Conservation (phyloP, 2,888 invertebrate genomes). For the Timema cristinae region DNA sequence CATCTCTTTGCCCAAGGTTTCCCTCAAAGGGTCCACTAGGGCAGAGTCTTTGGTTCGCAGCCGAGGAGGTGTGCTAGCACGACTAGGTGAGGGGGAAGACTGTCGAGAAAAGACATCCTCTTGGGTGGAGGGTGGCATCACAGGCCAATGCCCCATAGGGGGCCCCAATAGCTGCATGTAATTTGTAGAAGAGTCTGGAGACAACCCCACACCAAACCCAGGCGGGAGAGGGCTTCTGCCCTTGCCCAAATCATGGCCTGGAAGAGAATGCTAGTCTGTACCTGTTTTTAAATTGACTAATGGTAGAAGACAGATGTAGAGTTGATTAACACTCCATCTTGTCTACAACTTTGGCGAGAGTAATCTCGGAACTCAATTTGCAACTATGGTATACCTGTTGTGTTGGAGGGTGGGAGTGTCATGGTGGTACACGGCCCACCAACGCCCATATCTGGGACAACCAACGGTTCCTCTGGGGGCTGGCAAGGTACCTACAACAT, state of each 20-base stretch:
- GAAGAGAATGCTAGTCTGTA: constrained; percentile 2
- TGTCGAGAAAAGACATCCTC: no score
- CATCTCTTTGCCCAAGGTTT: constrained; percentile 40
- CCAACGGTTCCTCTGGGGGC: no score
- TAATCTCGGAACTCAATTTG: background rate
- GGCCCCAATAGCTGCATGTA: no score
- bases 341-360: background rate
- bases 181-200: no score
- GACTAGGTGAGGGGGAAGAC: constrained; percentile 68
- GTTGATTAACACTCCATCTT: background rate
- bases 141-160: no score
- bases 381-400: constrained; percentile 12
- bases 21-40: constrained; percentile 39
- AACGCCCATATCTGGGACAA: constrained; percentile 16
- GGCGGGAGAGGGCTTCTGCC: constrained; percentile 23
- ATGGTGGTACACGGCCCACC: constrained; percentile 21
- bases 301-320: background rate
- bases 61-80: constrained; percentile 64
- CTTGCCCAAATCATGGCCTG: constrained; percentile 21
- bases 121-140: no score
- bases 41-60: constrained; percentile 40
- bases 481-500: no score
- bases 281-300: background rate
- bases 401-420: constrained; percentile 20
- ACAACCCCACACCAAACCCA: constrained; percentile 22